Base-by-base conservation (phyloP, 2,797 vertebrate species). In the Periophthalmus magnuspinnatus region DNA sequence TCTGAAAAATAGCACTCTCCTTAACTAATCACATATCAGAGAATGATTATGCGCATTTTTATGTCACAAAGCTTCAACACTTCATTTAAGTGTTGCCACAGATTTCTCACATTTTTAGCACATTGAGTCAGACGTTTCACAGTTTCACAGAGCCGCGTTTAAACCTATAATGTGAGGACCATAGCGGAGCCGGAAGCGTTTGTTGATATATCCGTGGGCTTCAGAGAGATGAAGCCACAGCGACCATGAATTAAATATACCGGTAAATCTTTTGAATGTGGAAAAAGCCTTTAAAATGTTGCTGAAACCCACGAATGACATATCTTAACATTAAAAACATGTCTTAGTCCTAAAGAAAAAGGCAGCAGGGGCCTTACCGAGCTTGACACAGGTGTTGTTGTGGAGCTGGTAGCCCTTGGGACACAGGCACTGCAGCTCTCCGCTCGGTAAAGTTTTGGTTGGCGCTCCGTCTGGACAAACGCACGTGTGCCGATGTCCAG, bases 361-460 rank as follows among this genome's bases (percentile, higher is more conserved):
- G n/a, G 21, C 11, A 54, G 21, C 52, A 5, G 50, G 17, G 52
- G 5, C 4, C 88, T 86, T 72, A 99, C 97, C 96, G 22, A 92
- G 94, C 88, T 96, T 98, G 10, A 93, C 17, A 21, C 97, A 99
- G 71, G 88, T 93, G 79, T 70, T 92, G 91, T 98, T 98, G 50
- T 72, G 93, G 71, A 93, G 91, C 81, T 90, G 17, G 72, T 97
- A 99, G 34, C 94, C 93, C 0, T 11, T 75, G 24, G 97, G 97
- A 83, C 97, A 99, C 70, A 95, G 94, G 7, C 98, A 99, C 70
- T 86, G 89, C 71, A 94, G 72, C 80, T 97, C 94, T 52, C 97
- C 97, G 0, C 90, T 90, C 5, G 95, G 90, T 61, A 92, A 91
- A 71, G 90, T 5, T 0, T 86, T 84, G 71, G 92, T 93, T 41